Evolutionary conservation across 2,888 invertebrate species (phyloP), one percentile per base, ranked within the genome.

Genomic region (Caprella mutica): DNA sequence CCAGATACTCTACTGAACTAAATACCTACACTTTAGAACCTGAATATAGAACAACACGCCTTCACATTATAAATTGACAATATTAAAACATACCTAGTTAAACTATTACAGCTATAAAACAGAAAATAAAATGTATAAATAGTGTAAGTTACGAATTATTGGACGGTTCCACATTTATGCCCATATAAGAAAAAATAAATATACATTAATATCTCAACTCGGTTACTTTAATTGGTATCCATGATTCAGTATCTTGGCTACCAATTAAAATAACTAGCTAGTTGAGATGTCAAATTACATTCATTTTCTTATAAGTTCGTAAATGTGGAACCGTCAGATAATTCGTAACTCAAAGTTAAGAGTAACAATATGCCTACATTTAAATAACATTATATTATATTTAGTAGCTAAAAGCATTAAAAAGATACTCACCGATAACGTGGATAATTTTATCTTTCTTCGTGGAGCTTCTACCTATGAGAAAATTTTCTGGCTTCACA

Each of bases 401-500:
- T 23, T 6, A 46, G 23, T 46, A 38, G 19, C 19, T 17, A 38
- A 17, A 38, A 38, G n/a, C n/a, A 24, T 44, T 24, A n/a, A n/a
- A n/a, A n/a, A n/a, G n/a, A n/a, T n/a, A n/a, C 63, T 63, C 35
- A 85, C 85, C 85, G 81, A 99, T 97, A 77, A 99, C 97, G 81
- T 98, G 93, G 74, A 98, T 91, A 77, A 92, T 83, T 81, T 96
- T 96, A 79, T 97, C 94, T 77, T 92, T 86, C 80, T 91, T 91
- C 74, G 89, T 90, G 75, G 90, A 88, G 77, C 87, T 86, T 78
- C 96, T 85, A 75, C 97, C 97, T 77, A 98, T 93, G 75, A 98
- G 84, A 80, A 98, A 98, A 80, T 98, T 98, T 78, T 98, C 97
- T 70, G 97, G 97, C 77, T 99, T 99, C 66, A 99, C 91, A 79